Conservation (phyloP, 2,113 vertebrate species). For the Piaya cayana region DNA sequence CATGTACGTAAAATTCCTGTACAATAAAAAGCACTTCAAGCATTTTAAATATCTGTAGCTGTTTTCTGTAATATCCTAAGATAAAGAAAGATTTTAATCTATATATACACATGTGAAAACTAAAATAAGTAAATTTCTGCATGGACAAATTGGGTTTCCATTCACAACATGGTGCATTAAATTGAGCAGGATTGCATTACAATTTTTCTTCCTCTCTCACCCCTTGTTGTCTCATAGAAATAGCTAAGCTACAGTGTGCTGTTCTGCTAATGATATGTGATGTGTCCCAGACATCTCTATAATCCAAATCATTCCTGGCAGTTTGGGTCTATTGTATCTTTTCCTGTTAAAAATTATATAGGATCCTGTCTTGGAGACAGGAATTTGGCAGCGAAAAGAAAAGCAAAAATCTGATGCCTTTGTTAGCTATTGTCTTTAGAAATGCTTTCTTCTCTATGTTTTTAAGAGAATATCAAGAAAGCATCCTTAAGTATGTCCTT, state of each 20-base stretch:
- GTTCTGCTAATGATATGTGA: not conserved
- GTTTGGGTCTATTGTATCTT: not conserved
- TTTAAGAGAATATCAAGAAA: not conserved
- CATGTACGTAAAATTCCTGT: not conserved
- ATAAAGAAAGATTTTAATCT: not conserved
- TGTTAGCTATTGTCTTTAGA: not conserved
- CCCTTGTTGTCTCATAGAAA: not conserved
- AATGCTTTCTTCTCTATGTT: rapidly evolving
- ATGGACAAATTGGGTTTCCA: not conserved
- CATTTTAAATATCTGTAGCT: not conserved
- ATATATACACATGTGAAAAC: not conserved
- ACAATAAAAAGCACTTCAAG: not conserved
- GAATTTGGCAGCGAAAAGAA: not conserved
- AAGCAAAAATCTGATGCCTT: not conserved
- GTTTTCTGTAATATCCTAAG: not conserved
- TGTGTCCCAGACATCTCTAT: not conserved
- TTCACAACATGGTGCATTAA: not conserved
- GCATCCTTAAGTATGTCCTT: not conserved
- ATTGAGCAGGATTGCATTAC: not conserved
- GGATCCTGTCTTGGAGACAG: not conserved
- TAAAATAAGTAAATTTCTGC: not conserved
- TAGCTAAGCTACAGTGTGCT: not conserved
- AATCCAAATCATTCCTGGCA: not conserved
- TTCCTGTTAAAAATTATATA: not conserved
- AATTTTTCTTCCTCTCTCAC: not conserved